Evolutionary conservation across 1,140 invertebrate genomes (phyloP), one percentile per base, ranked within the genome.

Genomic region (Heliconius hewitsoni): DNA sequence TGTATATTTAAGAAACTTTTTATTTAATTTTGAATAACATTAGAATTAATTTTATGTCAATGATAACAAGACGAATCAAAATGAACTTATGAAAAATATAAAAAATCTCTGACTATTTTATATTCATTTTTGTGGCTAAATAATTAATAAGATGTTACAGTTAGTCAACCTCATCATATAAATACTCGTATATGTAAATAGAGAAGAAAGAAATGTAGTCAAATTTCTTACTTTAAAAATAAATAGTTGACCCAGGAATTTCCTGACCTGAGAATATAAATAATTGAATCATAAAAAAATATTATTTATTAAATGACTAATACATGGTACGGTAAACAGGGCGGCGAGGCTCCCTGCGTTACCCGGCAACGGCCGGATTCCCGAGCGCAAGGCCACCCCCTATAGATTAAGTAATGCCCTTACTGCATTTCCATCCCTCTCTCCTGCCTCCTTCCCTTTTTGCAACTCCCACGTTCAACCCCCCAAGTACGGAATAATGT

Each of bases 381-480:
- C 57, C 57, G 57, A 80, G 74, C 70, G 79, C 74, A 77, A 77
- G 71, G 75, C 75, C 79, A 74, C 71, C 79, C 79, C 57, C 55
- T 23, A 71, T 73, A 66, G 75, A 81, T 80, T 76, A 80, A 80
- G 73, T 76, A 80, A 80, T 81, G 79, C 79, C 79, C 75, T 81
- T 81, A 76, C 71, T 81, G 79, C 79, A 81, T 55, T 81, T 77
- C 57, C 75, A 71, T 39, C 60, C 79, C 71, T 72, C 52, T 70
- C 70, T 39, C 75, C 13, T 66, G 55, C 9, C 74, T 42, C 30
- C 30, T 37, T 34, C 73, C 55, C 78, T 60, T 60, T 55, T 60
- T 46, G 9, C 23, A 23, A 60, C 57, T 60, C 8, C 57, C 57
- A 23, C n/a, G n/a, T 9, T 23, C 30, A 34, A 71, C 37, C 76